Percentiles rank a stretch among this genome's conserved stretches.
Evolutionary conservation across 2,888 invertebrate genomes (phyloP).

Genomic region (Arrhopalites spinosus): DNA sequence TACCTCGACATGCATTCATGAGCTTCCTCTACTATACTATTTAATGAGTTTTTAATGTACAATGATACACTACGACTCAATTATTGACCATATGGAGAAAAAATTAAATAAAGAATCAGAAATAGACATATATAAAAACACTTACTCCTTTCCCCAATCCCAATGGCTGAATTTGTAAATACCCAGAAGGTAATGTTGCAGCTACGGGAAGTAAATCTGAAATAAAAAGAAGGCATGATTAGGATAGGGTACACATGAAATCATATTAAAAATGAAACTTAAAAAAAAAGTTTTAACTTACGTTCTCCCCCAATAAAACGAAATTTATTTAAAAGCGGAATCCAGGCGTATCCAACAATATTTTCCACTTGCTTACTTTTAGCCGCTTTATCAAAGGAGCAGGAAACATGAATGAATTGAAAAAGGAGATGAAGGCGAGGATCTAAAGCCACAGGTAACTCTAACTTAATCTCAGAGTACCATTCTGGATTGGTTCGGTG

Average conservation of each 20-base stretch:
- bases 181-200: constrained; percentile 83
- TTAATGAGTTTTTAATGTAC: constrained; percentile 20
- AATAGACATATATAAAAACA: constrained; percentile 40
- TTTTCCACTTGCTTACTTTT: constrained; percentile 64
- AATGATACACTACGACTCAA: constrained; percentile 5
- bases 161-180: constrained; percentile 84
- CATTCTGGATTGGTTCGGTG: constrained; percentile 88
- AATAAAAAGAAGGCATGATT: too few relatives aligned
- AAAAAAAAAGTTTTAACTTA: too few relatives aligned
- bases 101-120: background rate
- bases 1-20: constrained; percentile 19
- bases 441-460: constrained; percentile 82
- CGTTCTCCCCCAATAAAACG: constrained; percentile 77
- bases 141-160: constrained; percentile 89
- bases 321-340: constrained; percentile 77
- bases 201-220: constrained; percentile 85
- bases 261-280: too few relatives aligned
- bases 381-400: constrained; percentile 68
- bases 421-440: constrained; percentile 89
- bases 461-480: constrained; percentile 92
- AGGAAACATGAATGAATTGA: constrained; percentile 91
- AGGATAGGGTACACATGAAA: too few relatives aligned
- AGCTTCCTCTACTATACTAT: background rate
- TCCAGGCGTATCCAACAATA: constrained; percentile 93
- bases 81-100: background rate